These are phyloP conservation scores for Choreutis nemorana DNA, from an alignment of 2,888 invertebrate genomes.

Conservation along the genomic window DNA sequence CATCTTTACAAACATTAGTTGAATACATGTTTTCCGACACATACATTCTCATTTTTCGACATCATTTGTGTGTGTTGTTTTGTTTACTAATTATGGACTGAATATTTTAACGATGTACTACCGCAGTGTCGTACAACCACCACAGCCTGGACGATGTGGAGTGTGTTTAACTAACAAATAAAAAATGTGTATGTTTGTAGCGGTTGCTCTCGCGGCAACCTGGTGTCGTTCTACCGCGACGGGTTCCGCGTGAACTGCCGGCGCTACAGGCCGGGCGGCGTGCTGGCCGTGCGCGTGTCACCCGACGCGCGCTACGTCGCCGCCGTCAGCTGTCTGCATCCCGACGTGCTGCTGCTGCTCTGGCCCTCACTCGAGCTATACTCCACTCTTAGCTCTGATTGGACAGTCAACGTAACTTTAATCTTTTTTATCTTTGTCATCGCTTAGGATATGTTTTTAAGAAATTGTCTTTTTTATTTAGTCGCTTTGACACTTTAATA, in stretches of 20 bases:
- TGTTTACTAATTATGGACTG: too few species aligned
- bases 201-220: slow-evolving; percentile 37
- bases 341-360: slow-evolving; percentile 22
- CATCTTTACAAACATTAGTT: too few species aligned
- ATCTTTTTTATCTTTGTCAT: not conserved
- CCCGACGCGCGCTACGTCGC: slow-evolving; percentile 45
- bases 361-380: slow-evolving; percentile 34
- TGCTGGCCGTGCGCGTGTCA: slow-evolving; percentile 31
- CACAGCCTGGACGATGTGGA: too few species aligned
- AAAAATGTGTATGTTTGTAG: slow-evolving; percentile 16
- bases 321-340: slow-evolving; percentile 20
- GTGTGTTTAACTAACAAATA: too few species aligned
- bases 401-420: slow-evolving; percentile 30
- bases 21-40: too few species aligned
- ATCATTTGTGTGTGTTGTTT: too few species aligned
- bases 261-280: slow-evolving; percentile 12
- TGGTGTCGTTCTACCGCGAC: slow-evolving; percentile 22
- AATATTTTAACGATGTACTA: too few species aligned
- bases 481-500: not conserved
- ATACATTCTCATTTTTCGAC: too few species aligned
- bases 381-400: slow-evolving; percentile 20
- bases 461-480: not conserved
- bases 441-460: not conserved
- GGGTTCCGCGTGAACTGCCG: slow-evolving; percentile 16
- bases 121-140: too few species aligned